Evolutionary conservation across 2,113 vertebrate genomes (phyloP).

Genomic region (Macroglossus sobrinus): DNA sequence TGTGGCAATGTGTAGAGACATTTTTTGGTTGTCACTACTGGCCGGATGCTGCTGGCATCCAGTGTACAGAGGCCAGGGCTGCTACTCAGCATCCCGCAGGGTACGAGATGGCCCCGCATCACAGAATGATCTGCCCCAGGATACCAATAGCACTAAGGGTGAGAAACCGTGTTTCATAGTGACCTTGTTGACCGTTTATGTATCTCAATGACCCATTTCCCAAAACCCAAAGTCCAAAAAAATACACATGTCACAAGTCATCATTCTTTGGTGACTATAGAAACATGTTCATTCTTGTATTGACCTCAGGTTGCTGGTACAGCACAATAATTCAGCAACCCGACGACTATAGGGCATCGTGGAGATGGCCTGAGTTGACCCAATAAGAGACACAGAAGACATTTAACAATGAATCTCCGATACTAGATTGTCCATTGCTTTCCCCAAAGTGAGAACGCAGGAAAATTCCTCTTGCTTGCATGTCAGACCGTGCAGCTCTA

Average conservation of each 20-base stretch:
- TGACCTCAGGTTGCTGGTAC: not conserved
- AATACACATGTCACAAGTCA: not conserved
- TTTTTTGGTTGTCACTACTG: not conserved
- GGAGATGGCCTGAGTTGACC: not conserved
- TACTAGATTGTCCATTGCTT: not conserved
- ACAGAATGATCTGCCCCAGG: too few species aligned
- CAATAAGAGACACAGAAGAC: not conserved
- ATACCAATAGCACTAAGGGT: accelerated
- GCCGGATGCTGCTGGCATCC: not conserved
- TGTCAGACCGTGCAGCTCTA: not conserved
- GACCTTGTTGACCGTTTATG: too few species aligned
- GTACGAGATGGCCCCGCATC: too few species aligned
- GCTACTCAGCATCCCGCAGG: not conserved
- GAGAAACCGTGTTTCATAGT: not conserved
- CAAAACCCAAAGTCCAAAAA: not conserved
- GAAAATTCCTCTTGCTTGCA: not conserved
- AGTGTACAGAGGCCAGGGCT: not conserved
- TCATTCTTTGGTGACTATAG: not conserved
- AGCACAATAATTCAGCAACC: not conserved
- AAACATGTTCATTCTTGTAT: not conserved
- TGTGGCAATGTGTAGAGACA: not conserved
- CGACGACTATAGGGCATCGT: accelerated
- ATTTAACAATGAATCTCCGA: not conserved
- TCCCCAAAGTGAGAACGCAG: not conserved
- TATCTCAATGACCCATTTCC: not conserved